Conservation (phyloP, 2,113 vertebrate genomes). For the Salvelinus sp. region DNA sequence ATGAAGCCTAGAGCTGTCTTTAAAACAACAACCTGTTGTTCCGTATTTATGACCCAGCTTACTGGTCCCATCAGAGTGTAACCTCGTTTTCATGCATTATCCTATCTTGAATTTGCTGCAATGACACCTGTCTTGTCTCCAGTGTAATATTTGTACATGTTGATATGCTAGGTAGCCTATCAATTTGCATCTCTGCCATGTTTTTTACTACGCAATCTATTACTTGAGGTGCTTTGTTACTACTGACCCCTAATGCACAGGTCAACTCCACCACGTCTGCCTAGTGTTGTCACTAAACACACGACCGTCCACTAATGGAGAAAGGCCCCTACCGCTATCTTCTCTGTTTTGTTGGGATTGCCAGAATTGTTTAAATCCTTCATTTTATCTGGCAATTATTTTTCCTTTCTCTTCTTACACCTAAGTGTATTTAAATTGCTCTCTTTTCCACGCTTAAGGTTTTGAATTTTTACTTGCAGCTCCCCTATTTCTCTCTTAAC, state of each 20-base stretch:
- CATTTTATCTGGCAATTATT: not conserved
- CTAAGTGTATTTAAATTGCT: not conserved
- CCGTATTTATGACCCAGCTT: not conserved
- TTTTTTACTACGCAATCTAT: not conserved
- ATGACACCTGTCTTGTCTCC: not conserved
- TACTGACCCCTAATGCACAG: not conserved
- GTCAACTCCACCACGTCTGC: constrained; percentile 1
- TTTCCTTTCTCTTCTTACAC: not conserved
- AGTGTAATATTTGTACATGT: not conserved
- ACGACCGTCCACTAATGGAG: not conserved
- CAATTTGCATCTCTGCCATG: not conserved
- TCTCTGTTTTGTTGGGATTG: not conserved
- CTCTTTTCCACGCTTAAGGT: not conserved
- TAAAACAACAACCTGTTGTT: not conserved
- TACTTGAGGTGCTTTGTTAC: not conserved
- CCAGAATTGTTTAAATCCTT: not conserved
- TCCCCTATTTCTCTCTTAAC: not conserved
- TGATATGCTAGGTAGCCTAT: not conserved
- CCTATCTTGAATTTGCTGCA: not conserved
- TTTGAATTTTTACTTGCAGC: not conserved
- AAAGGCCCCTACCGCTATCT: not conserved
- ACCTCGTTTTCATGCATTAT: not conserved
- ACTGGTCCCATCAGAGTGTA: not conserved
- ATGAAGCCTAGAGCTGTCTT: not conserved
- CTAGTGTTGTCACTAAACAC: not conserved